Conservation (phyloP, 2,888 invertebrate species). For the Lutraria lutraria region DNA sequence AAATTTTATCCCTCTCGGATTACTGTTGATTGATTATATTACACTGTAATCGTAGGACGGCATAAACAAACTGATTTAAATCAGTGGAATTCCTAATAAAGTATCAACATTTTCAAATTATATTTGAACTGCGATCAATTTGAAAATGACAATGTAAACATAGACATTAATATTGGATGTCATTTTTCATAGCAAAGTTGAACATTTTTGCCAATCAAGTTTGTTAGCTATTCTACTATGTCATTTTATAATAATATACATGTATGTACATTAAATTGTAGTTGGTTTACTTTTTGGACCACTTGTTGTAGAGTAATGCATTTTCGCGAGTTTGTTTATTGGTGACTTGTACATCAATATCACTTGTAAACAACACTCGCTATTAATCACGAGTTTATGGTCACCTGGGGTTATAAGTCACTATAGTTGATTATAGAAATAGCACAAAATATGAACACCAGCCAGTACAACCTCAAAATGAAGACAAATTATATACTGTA, state of each 20-base stretch:
- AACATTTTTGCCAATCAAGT: neutral
- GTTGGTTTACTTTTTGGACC: neutral
- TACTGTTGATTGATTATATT: neutral
- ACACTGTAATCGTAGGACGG: neutral
- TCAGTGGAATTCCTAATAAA: neutral
- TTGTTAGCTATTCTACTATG: neutral
- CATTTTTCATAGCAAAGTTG: neutral
- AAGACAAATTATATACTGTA: too few relatives aligned
- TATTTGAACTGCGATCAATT: neutral
- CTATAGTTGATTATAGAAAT: too few relatives aligned
- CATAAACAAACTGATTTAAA: neutral
- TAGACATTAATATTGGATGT: neutral
- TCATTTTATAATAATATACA: neutral
- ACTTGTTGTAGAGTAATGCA: neutral
- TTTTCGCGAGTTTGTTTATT: neutral
- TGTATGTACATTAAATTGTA: too few relatives aligned
- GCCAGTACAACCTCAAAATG: too few relatives aligned
- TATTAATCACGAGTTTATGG: too few relatives aligned
- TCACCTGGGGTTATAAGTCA: too few relatives aligned
- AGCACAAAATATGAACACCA: too few relatives aligned
- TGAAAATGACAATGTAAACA: neutral
- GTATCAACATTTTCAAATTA: neutral
- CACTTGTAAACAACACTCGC: too few relatives aligned
- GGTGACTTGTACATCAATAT: too few relatives aligned
- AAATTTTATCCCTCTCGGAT: neutral